phyloP scores from a whole-genome alignment of 2,888 invertebrate species.

The Sarcophaga variegata region DNA sequence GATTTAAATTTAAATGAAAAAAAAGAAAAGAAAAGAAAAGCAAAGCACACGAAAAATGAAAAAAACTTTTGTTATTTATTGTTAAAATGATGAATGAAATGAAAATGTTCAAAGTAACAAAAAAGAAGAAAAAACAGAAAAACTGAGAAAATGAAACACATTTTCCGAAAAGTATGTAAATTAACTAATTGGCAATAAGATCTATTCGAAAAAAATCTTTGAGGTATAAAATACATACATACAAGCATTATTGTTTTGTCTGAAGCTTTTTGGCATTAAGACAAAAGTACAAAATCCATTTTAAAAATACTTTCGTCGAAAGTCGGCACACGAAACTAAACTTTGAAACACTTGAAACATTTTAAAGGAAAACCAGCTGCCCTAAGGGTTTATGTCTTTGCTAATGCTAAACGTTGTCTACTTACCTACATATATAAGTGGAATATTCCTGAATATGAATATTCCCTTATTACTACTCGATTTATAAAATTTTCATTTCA shows the following conservation, averaged over 20 bases:
- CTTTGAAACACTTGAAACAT: background rate
- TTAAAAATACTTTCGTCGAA: background rate
- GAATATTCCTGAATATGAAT: no score
- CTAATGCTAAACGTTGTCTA: no score
- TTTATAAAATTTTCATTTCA: no score
- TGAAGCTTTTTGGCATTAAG: conserved; percentile 21
- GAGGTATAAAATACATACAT: background rate
- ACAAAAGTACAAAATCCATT: conserved; percentile 37
- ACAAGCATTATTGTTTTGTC: background rate
- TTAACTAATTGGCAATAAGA: conserved; percentile 58
- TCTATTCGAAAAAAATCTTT: conserved; percentile 4
- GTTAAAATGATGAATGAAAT: conserved; percentile 62
- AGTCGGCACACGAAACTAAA: background rate
- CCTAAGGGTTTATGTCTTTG: no score
- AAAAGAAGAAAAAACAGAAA: background rate
- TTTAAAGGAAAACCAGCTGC: no score
- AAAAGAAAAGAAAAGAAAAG: background rate
- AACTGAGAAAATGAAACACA: conserved; percentile 22
- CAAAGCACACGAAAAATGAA: conserved; percentile 3
- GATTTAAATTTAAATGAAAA: conserved; percentile 56
- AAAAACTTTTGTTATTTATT: conserved; percentile 33
- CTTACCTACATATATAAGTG: no score
- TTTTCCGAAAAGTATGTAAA: conserved; percentile 53
- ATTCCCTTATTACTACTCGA: no score
- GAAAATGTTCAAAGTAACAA: conserved; percentile 37